Conservation (phyloP, 2,888 invertebrate genomes). For the Pterostichus madidus region DNA sequence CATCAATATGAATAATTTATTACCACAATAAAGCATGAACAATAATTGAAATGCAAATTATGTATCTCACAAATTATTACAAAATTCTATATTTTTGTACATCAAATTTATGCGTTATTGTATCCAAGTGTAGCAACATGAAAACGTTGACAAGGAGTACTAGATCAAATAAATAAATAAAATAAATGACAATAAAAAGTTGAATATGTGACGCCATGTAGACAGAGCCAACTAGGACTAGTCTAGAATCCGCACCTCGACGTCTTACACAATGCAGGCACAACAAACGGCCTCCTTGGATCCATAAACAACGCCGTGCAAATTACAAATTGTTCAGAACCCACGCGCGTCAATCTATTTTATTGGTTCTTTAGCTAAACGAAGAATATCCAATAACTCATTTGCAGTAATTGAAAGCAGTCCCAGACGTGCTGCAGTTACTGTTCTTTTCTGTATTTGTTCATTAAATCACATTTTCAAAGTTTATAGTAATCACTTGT, state of each 20-base stretch:
- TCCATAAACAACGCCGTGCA: conserved; percentile 59
- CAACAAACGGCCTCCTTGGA: conserved; percentile 52
- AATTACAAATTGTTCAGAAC: conserved; percentile 59
- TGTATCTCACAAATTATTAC: conserved; percentile 38
- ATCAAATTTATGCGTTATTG: conserved; percentile 5
- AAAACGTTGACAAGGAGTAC: conserved; percentile 1
- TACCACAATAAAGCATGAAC: conserved; percentile 44
- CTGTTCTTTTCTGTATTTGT: conserved; percentile 14
- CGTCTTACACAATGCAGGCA: conserved; percentile 32
- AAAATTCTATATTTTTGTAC: conserved; percentile 21
- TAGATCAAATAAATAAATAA: conserved; percentile 43
- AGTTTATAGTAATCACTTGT: too few species aligned
- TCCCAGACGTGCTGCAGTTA: background rate
- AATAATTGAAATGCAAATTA: conserved; percentile 47
- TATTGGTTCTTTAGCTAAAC: conserved; percentile 60
- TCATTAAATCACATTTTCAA: too few species aligned
- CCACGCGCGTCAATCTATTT: conserved; percentile 58
- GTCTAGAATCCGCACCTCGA: conserved; percentile 31
- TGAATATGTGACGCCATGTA: conserved; percentile 3
- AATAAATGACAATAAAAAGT: conserved; percentile 1
- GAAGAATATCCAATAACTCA: conserved; percentile 54
- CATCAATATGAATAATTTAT: conserved; percentile 47
- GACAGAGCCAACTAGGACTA: conserved; percentile 8
- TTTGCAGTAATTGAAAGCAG: conserved; percentile 47
- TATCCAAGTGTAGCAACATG: background rate